Conservation (phyloP, 2,888 invertebrate genomes). For the Cyrtodaria siliqua region DNA sequence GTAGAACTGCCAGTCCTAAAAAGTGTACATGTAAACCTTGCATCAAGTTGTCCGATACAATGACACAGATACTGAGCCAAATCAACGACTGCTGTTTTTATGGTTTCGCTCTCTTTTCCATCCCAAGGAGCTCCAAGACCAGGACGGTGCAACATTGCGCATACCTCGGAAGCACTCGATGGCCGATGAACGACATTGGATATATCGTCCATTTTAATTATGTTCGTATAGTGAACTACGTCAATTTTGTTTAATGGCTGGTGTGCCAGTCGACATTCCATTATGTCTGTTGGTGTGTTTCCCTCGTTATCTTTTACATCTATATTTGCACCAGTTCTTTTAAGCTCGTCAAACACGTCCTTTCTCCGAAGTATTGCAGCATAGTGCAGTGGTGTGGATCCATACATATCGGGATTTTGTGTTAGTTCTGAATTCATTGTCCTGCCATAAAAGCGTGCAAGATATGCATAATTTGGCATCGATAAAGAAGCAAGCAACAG, state of each 20-base stretch:
- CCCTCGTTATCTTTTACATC: too few relatives aligned
- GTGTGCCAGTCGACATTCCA: too few relatives aligned
- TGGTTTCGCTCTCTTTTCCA: too few relatives aligned
- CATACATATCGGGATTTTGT: slow-evolving; percentile 17
- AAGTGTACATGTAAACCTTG: slow-evolving; percentile 18
- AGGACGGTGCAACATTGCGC: too few relatives aligned
- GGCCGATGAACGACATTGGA: too few relatives aligned
- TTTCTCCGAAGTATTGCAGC: slow-evolving; percentile 3
- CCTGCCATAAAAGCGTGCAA: slow-evolving; percentile 6
- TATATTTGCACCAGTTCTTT: not conserved
- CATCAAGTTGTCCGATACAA: slow-evolving; percentile 6
- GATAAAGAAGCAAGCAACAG: slow-evolving; percentile 11
- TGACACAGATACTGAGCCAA: slow-evolving; percentile 7
- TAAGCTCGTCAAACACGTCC: slow-evolving; percentile 1
- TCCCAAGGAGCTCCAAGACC: too few relatives aligned
- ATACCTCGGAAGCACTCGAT: too few relatives aligned
- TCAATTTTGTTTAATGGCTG: too few relatives aligned
- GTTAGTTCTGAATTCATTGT: slow-evolving; percentile 6
- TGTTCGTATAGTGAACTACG: too few relatives aligned
- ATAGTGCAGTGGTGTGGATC: slow-evolving; percentile 24
- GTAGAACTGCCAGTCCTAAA: slow-evolving; percentile 26
- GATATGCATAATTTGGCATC: slow-evolving; percentile 19
- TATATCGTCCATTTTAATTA: too few relatives aligned
- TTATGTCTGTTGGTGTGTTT: too few relatives aligned
- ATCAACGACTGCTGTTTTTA: too few relatives aligned